A percentile compares a stretch with the other conserved stretches of the same genome.
Evolutionary conservation across 2,888 invertebrate genomes (phyloP).

Genomic region (Anticlea derivata): DNA sequence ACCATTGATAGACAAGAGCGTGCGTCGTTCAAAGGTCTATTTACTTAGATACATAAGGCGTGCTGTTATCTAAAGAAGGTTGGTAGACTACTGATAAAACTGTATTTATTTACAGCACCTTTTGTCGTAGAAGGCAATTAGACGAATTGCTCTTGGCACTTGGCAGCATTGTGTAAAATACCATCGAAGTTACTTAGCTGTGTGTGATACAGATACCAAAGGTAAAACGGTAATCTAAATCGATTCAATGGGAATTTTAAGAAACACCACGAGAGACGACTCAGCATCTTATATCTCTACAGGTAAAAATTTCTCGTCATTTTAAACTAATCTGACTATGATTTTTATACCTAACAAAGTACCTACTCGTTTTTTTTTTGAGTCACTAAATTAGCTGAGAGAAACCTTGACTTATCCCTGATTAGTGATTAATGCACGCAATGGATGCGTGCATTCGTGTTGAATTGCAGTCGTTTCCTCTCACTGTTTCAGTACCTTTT

Average conservation of each 20-base stretch:
- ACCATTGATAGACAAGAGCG: not conserved
- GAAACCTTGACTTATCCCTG: too few relatives aligned
- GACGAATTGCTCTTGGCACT: not conserved
- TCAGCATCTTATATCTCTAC: too few relatives aligned
- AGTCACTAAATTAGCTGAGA: too few relatives aligned
- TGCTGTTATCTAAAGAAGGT: not conserved
- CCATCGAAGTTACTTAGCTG: not conserved
- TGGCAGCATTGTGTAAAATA: slow-evolving; percentile 3
- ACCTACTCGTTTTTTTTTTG: too few relatives aligned
- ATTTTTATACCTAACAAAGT: too few relatives aligned
- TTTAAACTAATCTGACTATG: too few relatives aligned
- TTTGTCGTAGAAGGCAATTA: slow-evolving; percentile 6
- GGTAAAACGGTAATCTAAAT: not conserved
- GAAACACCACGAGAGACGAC: not conserved
- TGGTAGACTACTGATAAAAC: slow-evolving; percentile 6
- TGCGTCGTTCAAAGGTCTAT: not conserved
- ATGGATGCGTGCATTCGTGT: too few relatives aligned
- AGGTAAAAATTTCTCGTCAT: too few relatives aligned
- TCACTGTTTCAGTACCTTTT: too few relatives aligned
- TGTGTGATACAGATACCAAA: not conserved
- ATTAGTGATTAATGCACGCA: too few relatives aligned
- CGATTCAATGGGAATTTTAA: slow-evolving; percentile 1
- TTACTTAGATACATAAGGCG: too few relatives aligned
- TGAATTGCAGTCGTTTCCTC: too few relatives aligned
- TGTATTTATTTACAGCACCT: not conserved